These are phyloP conservation scores for Coregonus clupeaformis DNA, from an alignment of 2,113 vertebrate species.

Conservation along the genomic window DNA sequence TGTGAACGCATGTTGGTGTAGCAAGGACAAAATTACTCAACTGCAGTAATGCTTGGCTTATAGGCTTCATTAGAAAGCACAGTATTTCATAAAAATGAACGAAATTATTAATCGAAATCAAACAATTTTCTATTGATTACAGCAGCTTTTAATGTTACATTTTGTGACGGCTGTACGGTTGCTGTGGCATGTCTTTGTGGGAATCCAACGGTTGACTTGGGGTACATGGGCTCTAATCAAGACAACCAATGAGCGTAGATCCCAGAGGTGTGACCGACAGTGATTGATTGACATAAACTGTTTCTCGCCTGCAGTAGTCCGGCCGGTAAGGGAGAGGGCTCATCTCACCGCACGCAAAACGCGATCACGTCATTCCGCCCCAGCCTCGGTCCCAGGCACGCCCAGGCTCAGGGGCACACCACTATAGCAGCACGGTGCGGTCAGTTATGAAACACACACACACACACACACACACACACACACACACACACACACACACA, in stretches of 20 bases:
- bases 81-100: slow-evolving; percentile 48
- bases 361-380: slow-evolving; percentile 73
- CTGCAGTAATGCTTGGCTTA: neutral
- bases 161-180: slow-evolving; percentile 14
- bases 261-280: slow-evolving; percentile 67
- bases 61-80: slow-evolving; percentile 45
- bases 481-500: slow-evolving; percentile 41
- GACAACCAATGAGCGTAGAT: slow-evolving; percentile 67
- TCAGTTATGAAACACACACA: slow-evolving; percentile 75
- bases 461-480: slow-evolving; percentile 13
- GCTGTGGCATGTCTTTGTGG: slow-evolving; percentile 18
- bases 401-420: slow-evolving; percentile 17
- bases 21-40: too few species aligned
- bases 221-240: slow-evolving; percentile 65
- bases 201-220: slow-evolving; percentile 37
- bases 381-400: slow-evolving; percentile 57
- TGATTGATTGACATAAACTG: slow-evolving; percentile 73
- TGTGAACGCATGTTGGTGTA: neutral
- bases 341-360: slow-evolving; percentile 79
- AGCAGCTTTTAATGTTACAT: neutral
- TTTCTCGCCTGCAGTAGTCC: slow-evolving; percentile 79
- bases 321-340: slow-evolving; percentile 76
- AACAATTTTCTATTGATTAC: slow-evolving; percentile 48
- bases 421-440: slow-evolving; percentile 78
- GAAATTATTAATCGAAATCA: slow-evolving; percentile 54